phyloP scores from a whole-genome alignment of 2,888 invertebrate species.

The Aelia acuminata region DNA sequence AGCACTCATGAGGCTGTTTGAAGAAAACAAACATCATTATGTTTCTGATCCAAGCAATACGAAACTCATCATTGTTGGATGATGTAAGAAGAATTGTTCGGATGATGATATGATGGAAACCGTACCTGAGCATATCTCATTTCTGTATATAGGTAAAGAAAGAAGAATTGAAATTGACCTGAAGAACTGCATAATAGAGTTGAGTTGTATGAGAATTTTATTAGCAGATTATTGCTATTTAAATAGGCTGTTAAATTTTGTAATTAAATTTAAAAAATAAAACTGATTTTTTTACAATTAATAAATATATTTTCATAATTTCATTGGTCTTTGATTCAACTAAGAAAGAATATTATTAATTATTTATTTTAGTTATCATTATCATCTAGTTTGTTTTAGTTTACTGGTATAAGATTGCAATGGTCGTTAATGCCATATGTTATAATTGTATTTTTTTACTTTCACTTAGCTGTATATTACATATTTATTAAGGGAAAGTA shows the following conservation, averaged over 20 bases:
- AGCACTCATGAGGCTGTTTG: constrained; percentile 81
- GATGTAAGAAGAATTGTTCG: too few species aligned
- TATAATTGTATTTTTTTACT: too few species aligned
- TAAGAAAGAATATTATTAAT: not conserved
- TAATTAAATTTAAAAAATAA: not conserved
- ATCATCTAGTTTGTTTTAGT: too few species aligned
- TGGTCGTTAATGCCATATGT: too few species aligned
- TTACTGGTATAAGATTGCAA: too few species aligned
- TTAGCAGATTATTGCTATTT: not conserved
- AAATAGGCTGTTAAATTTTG: not conserved
- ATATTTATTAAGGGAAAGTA: too few species aligned
- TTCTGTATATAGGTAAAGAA: not conserved
- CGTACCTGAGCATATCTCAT: not conserved
- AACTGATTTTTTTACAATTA: not conserved
- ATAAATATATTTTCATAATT: not conserved
- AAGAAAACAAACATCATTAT: constrained; percentile 86
- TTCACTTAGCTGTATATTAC: too few species aligned
- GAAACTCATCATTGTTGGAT: constrained; percentile 70
- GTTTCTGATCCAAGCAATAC: constrained; percentile 71
- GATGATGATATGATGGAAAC: not conserved
- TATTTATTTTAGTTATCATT: too few species aligned
- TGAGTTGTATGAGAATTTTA: not conserved
- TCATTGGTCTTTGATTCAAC: not conserved
- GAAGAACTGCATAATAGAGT: not conserved
- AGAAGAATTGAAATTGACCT: not conserved